phyloP scores from a whole-genome alignment of 2,888 invertebrate species.

The Lithophane socia region DNA sequence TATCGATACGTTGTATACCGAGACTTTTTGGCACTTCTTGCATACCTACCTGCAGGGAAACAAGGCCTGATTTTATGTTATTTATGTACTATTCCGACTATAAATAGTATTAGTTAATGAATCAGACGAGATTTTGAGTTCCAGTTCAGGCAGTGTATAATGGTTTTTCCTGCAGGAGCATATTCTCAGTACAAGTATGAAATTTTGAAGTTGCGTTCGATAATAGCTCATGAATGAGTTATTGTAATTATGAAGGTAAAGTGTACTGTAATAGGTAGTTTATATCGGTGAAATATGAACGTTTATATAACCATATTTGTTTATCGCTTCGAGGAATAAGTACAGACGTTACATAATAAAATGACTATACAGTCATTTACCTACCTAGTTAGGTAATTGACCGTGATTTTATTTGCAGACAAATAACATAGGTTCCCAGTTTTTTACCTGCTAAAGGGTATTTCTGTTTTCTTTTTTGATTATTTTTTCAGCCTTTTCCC shows the following conservation, averaged over 20 bases:
- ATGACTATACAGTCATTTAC: neutral
- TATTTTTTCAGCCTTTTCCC: no score
- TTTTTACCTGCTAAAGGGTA: no score
- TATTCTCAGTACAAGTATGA: neutral
- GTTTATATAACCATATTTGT: neutral
- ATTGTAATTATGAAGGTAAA: neutral
- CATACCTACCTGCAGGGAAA: no score
- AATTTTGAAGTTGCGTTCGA: neutral
- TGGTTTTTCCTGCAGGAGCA: neutral
- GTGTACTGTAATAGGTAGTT: no score
- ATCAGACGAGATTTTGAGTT: neutral
- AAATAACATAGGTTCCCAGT: neutral
- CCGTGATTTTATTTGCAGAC: neutral
- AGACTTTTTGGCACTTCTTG: no score
- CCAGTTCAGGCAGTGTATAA: neutral
- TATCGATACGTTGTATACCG: no score
- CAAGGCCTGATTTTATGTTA: no score
- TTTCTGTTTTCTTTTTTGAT: no score
- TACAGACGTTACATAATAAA: neutral
- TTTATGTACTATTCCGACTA: neutral
- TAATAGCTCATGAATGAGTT: neutral
- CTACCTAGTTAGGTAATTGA: neutral
- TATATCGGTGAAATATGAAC: neutral
- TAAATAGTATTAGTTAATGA: neutral
- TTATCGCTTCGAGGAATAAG: slow-evolving; percentile 6